Evolutionary conservation across 2,797 vertebrate genomes (phyloP).

Genomic region (Alauda arvensis): DNA sequence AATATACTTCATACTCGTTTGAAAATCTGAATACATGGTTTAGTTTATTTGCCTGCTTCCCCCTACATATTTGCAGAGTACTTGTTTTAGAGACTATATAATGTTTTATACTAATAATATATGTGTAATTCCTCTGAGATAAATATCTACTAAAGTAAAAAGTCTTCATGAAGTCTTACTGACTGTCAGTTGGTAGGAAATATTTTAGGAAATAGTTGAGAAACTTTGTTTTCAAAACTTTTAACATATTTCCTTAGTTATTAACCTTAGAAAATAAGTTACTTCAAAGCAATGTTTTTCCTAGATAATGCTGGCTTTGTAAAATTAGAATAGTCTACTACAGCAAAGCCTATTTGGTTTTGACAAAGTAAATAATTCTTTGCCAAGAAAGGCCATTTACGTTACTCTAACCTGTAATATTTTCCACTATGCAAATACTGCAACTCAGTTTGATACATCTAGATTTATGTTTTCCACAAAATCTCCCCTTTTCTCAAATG

Average conservation of each 20-base stretch:
- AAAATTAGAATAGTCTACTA: neutral
- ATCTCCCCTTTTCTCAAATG: neutral
- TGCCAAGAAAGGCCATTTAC: neutral
- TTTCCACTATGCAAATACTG: neutral
- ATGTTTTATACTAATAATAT: neutral
- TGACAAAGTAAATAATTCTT: neutral
- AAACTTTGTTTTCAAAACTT: neutral
- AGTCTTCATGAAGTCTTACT: neutral
- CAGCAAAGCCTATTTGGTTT: neutral
- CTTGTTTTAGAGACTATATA: neutral
- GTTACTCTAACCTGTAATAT: neutral
- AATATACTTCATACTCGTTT: neutral
- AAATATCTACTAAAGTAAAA: neutral
- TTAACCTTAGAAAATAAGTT: neutral
- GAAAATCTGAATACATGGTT: neutral
- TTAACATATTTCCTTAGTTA: neutral
- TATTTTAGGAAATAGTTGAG: neutral
- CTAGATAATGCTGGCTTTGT: neutral
- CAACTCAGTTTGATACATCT: neutral
- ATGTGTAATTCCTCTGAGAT: neutral
- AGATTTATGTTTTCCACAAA: neutral
- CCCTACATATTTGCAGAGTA: neutral
- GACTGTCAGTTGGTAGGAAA: neutral
- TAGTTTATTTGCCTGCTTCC: neutral
- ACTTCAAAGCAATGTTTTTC: neutral